Evolutionary conservation across 2,888 invertebrate genomes (phyloP), one percentile per base, ranked within the genome.

Genomic region (Apamea anceps): DNA sequence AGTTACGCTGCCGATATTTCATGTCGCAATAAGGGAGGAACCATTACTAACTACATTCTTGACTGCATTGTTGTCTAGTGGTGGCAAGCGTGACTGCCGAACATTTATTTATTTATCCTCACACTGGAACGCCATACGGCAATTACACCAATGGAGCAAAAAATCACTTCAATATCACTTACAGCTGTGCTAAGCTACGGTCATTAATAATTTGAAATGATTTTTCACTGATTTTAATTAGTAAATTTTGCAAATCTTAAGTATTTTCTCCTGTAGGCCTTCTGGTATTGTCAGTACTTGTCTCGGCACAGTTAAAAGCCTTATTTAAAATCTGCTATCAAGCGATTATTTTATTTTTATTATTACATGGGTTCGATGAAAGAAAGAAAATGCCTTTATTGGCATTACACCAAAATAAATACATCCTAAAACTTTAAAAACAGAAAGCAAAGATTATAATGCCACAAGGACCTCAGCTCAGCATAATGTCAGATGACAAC

Each of bases 341-440:
- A 62, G 87, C 62, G 25, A 42, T 73, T 74, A 63, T 18, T 75
- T 62, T 13, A n/a, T n/a, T n/a, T n/a, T n/a, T n/a, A n/a, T n/a
- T n/a, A n/a, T n/a, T n/a, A n/a, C n/a, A 21, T 65, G 13, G 25
- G 37, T 37, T 66, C 13, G 18, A 18, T 6, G 51, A 37, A 37
- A 37, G 37, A 37, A 37, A 37, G 37, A 37, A 37, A 37, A 37
- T 5, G 5, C 5, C 5, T 37, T 37, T 37, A 37, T 5, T 37
- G 37, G 37, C 37, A 37, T 37, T 5, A 37, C 37, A 37, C 37
- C 37, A 5, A 37, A 5, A 37, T 37, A 37, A 37, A 37, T 37
- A 37, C 37, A 37, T 37, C 5, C 37, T 37, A 37, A 37, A 37
- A 37, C 37, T 37, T 5, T 37, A 37, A 37, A 37, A 37, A 37